phyloP scores from a whole-genome alignment of 2,113 vertebrate species.

The Sphyrna mokarran region DNA sequence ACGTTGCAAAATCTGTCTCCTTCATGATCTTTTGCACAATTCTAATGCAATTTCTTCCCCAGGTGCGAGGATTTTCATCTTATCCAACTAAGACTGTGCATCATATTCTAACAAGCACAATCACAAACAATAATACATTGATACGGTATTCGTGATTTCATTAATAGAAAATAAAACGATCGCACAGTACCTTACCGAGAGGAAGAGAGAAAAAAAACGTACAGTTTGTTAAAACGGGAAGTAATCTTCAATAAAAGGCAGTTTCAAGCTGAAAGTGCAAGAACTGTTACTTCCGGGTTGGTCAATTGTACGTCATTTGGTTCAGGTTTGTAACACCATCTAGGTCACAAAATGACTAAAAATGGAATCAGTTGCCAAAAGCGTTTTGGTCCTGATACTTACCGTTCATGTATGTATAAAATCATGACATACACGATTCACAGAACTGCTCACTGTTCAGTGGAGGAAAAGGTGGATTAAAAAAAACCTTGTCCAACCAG shows the following conservation, averaged over 20 bases:
- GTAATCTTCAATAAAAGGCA: constrained; percentile 33
- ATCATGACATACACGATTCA: background rate
- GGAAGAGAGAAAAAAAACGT: constrained; percentile 20
- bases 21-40: background rate
- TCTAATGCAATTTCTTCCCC: constrained; percentile 10
- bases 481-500: background rate
- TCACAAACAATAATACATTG: background rate
- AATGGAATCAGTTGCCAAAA: background rate
- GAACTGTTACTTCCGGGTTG: constrained; percentile 37
- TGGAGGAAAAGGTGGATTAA: background rate
- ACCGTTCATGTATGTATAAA: background rate
- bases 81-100: background rate
- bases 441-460: background rate
- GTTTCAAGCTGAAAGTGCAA: constrained; percentile 35
- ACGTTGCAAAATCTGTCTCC: background rate
- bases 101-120: background rate
- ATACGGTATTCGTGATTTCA: background rate
- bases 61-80: constrained; percentile 28
- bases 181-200: background rate
- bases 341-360: constrained; percentile 12
- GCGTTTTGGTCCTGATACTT: background rate
- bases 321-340: constrained; percentile 34
- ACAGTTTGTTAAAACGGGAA: constrained; percentile 37
- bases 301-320: constrained; percentile 32
- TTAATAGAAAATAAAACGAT: background rate